Evolutionary conservation across 1,140 invertebrate species (phyloP), one percentile per base, ranked within the genome.

Genomic region (Saccostrea glomerata): DNA sequence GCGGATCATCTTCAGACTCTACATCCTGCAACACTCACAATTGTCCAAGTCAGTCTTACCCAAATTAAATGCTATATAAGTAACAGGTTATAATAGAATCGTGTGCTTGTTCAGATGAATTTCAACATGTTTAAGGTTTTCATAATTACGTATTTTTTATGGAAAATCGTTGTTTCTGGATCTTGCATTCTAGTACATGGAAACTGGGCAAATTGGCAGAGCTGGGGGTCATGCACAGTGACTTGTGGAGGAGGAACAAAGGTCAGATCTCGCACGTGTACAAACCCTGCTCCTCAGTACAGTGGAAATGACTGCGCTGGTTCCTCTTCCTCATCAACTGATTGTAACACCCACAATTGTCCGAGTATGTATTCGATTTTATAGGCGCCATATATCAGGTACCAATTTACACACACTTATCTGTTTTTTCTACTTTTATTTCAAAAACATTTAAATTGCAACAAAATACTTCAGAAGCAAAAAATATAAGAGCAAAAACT

Each of bases 181-280:
- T 47, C 47, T 47, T 63, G 17, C 58, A 13, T 85, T 89, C 12
- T 20, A 94, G 93, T 94, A 36, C 91, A 93, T 90, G 93, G 93
- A 0, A 54, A 23, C 11, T 87, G 86, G 86, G 55, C 25, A 12
- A 25, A n/a, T 6, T 87, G 86, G 86, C 25, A 17, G 12, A 40
- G 4, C 13, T 87, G 86, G 86, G 82, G 47, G 0, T 15, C 23
- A 3, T 87, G 86, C 63, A 83, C 86, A 23, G 86, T 87, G 17
- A 87, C 86, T 13, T 87, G 86, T 47, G 86, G 86, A 11, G 86
- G 86, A n/a, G 86, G 86, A 12, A 83, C 40, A 66, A 54, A 63
- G 54, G n/a, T 47, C 15, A 60, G 60, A 36, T n/a, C 86, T 20
- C 25, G 86, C 17, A 66, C 82, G 15, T 87, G 86, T 47, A 66